Evolutionary conservation across 2,888 invertebrate genomes (phyloP), one percentile per base, ranked within the genome.

Genomic region (Zaprionus obscuricornis): DNA sequence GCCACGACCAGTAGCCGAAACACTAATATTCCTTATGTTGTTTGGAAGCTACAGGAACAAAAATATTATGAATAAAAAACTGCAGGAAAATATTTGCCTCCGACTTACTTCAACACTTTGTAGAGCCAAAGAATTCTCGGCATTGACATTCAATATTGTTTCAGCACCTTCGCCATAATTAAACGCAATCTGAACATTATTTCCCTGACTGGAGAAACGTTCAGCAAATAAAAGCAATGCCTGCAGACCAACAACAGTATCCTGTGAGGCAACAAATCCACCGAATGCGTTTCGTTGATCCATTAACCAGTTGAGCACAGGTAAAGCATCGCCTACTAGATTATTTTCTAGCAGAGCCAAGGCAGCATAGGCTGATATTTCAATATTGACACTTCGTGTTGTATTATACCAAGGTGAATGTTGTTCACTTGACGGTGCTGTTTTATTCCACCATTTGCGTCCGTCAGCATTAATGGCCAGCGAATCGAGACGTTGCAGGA

Each of bases 281-380:
- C 96, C 96, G 1, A 92, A 90, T 0, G 92, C 88, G 60, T 93
- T 92, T 11, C 94, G 90, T 76, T 95, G 94, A 36, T 93, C 92
- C 17, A 93, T 92, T 43, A 96, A 90, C 96, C 96, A 96, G 39
- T 94, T 92, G 0, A 94, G 91, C 0, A 94, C 93, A 1, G 93
- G 92, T 43, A 93, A 40, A 0, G 89, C 88, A 66, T 90, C 90
- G 2, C 81, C 79, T 18, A 89, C 77, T 0, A 89, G 78, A 57
- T 89, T 88, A 39, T 90, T 91, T 73, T 92, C 92, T 29, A 94
- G 83, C 87, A 93, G 93, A 0, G 96, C 93, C 47, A 97, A 91
- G 31, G 98, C 91, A 0, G 95, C 96, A 90, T 98, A 98, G 0
- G 97, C 94, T 0, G 98, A 97, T 74, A 96, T 96, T 89, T 96